Evolutionary conservation across 2,797 vertebrate genomes (phyloP), one percentile per base, ranked within the genome.

Genomic region (Parauchenoglanis punctatus): DNA sequence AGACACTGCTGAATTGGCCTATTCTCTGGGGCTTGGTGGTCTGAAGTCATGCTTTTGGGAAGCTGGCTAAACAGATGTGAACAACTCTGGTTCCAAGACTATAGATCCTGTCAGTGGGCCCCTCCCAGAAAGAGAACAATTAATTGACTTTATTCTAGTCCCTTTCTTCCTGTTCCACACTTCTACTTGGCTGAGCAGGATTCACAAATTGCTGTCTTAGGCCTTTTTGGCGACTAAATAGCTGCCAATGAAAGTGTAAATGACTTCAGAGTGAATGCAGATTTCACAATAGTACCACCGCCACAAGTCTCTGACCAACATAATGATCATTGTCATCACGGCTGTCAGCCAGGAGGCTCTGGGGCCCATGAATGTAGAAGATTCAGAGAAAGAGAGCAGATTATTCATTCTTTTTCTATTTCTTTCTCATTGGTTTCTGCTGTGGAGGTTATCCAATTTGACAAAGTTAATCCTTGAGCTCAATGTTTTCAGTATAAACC

Each of bases 211-310:
- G 93, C 92, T 93, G 91, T 92, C 94, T 94, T 95, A 93, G 94
- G 94, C 94, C 94, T 95, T 96, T 84, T 96, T 92, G 92, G 92
- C 92, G 89, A 94, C 92, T 95, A 95, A 95, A 96, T 94, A 93
- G 94, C 92, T 93, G 92, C 93, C 94, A 96, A 92, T 95, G 94
- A 97, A 96, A 96, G 94, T 93, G 92, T 96, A 96, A 96, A 95
- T 95, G 94, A 94, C 93, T 91, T 83, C 78, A 91, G 56, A 89
- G 86, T 95, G 95, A 97, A 96, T 92, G 92, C 92, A 78, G 90
- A 68, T 87, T 63, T 0, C 80, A 95, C 94, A 97, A 94, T 93
- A 91, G 91, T 87, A 92, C 93, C 25, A 91, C 90, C 3, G 72
- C 90, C 93, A 93, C 93, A 91, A 78, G 92, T 92, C 93, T 92